phyloP scores from a whole-genome alignment of 37 sponge, comb jelly and placozoan genomes.

The Amphimedon queenslandica region DNA sequence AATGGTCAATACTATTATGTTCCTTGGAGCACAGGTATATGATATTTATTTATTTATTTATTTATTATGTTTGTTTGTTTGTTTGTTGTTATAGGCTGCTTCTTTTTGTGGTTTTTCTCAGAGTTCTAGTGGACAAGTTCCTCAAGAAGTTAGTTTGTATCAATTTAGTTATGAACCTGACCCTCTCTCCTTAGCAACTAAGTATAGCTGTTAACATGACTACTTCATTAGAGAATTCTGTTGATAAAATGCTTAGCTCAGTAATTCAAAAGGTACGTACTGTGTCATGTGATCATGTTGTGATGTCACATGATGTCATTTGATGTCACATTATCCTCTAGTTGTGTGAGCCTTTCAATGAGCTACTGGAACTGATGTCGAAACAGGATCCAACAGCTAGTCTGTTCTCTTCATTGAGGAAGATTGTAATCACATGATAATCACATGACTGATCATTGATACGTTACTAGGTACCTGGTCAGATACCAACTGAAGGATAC shows the following conservation, averaged over 20 bases:
- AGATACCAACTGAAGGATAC: slow-evolving; percentile 2
- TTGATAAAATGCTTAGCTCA: too few relatives aligned
- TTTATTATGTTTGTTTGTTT: neutral
- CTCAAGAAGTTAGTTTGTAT: too few relatives aligned
- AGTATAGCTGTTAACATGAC: too few relatives aligned
- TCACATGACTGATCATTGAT: neutral
- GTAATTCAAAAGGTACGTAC: too few relatives aligned
- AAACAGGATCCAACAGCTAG: neutral
- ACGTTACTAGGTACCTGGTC: slow-evolving; percentile 14
- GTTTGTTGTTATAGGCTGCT: neutral
- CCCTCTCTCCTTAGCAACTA: too few relatives aligned
- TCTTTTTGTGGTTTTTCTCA: neutral
- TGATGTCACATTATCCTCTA: neutral
- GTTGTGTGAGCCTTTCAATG: neutral
- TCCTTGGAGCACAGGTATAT: slow-evolving; percentile 30
- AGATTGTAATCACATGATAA: neutral
- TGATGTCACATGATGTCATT: too few relatives aligned
- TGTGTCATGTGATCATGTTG: too few relatives aligned
- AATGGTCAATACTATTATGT: slow-evolving; percentile 48
- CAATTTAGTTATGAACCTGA: too few relatives aligned
- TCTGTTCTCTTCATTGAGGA: neutral
- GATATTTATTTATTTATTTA: neutral
- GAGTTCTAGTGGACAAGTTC: too few relatives aligned
- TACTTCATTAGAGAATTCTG: too few relatives aligned
- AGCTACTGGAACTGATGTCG: neutral